Percentiles rank a stretch among this genome's conserved stretches.
phyloP scores from a whole-genome alignment of 2,888 invertebrate genomes.

The Heteropelma amictum region DNA sequence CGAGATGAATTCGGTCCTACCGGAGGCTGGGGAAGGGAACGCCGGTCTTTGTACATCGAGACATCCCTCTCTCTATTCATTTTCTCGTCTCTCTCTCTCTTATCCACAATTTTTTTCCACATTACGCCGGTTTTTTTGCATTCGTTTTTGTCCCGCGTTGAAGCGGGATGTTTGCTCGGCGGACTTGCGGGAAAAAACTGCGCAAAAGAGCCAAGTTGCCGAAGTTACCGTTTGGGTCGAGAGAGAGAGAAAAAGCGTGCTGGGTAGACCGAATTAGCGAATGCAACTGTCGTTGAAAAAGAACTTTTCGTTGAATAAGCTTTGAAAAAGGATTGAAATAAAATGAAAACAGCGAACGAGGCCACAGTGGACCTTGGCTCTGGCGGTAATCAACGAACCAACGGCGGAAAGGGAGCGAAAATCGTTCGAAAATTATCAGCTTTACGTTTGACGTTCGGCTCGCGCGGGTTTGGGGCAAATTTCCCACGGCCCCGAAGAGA shows the following conservation, averaged over 20 bases:
- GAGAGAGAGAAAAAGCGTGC: constrained; percentile 28
- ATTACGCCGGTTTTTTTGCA: background rate
- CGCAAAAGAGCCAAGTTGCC: constrained; percentile 17
- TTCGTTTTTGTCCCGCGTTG: background rate
- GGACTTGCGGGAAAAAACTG: background rate
- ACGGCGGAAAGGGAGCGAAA: constrained; percentile 1
- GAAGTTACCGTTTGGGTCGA: background rate
- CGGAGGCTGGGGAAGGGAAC: too few species aligned
- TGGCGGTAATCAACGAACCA: constrained; percentile 59
- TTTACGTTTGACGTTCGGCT: too few species aligned
- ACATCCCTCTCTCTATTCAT: constrained; percentile 4
- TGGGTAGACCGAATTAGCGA: constrained; percentile 58
- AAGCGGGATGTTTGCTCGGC: too few species aligned
- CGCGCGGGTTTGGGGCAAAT: too few species aligned
- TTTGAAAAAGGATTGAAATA: constrained; percentile 46
- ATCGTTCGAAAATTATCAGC: too few species aligned
- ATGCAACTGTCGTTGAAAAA: constrained; percentile 57
- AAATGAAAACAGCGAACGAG: background rate
- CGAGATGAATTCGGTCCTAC: too few species aligned
- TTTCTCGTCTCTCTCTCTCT: constrained; percentile 1
- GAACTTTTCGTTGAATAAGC: constrained; percentile 64
- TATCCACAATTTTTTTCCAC: constrained; percentile 2
- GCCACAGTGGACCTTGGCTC: too few species aligned
- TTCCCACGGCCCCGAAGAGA: background rate
- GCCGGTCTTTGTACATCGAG: too few species aligned